phyloP scores from a whole-genome alignment of 2,888 invertebrate species.

The Drosophila silvestris region DNA sequence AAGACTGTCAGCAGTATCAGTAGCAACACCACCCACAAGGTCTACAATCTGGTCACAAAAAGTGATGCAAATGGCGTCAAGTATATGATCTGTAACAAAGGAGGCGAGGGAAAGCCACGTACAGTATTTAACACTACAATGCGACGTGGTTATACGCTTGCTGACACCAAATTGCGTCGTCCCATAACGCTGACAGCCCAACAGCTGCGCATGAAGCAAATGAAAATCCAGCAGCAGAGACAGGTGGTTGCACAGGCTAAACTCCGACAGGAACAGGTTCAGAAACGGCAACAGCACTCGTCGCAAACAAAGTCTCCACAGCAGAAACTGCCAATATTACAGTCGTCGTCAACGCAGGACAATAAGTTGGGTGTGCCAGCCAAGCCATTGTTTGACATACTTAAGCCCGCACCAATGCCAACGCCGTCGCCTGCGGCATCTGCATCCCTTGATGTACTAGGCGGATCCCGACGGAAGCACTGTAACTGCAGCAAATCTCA shows the following conservation, averaged over 20 bases:
- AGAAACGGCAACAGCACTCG: constrained; percentile 37
- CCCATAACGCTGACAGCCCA: constrained; percentile 39
- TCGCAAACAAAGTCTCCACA: constrained; percentile 14
- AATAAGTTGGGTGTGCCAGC: constrained; percentile 36
- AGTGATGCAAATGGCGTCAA: constrained; percentile 53
- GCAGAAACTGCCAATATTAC: constrained; percentile 17
- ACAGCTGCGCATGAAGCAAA: constrained; percentile 57
- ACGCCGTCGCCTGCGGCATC: constrained; percentile 9
- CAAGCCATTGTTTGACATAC: constrained; percentile 63
- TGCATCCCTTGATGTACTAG: constrained; percentile 44
- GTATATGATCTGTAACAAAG: constrained; percentile 67
- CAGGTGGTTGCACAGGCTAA: constrained; percentile 56
- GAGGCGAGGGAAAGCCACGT: constrained; percentile 45
- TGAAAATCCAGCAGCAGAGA: constrained; percentile 53
- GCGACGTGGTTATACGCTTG: constrained; percentile 71
- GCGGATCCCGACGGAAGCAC: constrained; percentile 90
- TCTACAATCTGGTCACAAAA: constrained; percentile 62
- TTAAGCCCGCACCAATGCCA: constrained; percentile 53
- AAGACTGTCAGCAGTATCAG: constrained; percentile 14
- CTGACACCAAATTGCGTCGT: constrained; percentile 59
- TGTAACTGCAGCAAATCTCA: constrained; percentile 99
- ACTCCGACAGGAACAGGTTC: constrained; percentile 56
- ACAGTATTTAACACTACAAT: constrained; percentile 55
- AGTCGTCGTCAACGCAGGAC: constrained; percentile 21
- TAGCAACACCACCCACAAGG: constrained; percentile 31